Conservation (phyloP, 1,140 invertebrate species). For the Littorina saxatilis region DNA sequence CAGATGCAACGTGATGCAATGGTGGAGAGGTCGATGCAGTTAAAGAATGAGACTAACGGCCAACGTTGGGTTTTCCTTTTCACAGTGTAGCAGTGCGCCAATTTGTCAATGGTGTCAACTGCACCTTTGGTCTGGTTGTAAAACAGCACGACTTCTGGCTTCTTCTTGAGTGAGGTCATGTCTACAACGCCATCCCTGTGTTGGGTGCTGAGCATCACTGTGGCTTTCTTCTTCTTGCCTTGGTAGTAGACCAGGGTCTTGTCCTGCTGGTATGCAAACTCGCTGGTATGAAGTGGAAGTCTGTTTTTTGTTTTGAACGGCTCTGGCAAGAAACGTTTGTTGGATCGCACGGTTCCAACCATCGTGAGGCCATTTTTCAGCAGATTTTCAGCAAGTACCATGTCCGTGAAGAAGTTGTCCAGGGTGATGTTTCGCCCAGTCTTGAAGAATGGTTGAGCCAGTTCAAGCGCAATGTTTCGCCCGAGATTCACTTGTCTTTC, state of each 20-base stretch:
- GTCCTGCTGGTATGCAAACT: slow-evolving; percentile 49
- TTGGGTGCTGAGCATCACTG: slow-evolving; percentile 70
- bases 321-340: slow-evolving; percentile 35
- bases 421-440: slow-evolving; percentile 41
- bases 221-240: slow-evolving; percentile 66
- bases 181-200: slow-evolving; percentile 51
- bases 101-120: slow-evolving; percentile 72
- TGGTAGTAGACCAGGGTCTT: slow-evolving; percentile 64
- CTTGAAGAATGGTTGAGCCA: slow-evolving; percentile 27
- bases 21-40: slow-evolving; percentile 49
- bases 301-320: slow-evolving; percentile 12
- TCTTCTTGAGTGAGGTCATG: slow-evolving; percentile 42
- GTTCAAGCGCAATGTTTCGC: slow-evolving; percentile 24
- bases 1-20: slow-evolving; percentile 34
- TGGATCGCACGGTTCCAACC: slow-evolving; percentile 22
- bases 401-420: slow-evolving; percentile 46
- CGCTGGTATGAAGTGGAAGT: not conserved
- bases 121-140: slow-evolving; percentile 76
- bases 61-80: slow-evolving; percentile 47
- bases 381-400: slow-evolving; percentile 7
- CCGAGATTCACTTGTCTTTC: slow-evolving; percentile 25
- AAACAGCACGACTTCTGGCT: slow-evolving; percentile 73
- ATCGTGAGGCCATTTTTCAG: slow-evolving; percentile 24
- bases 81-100: slow-evolving; percentile 36
- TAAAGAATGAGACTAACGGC: slow-evolving; percentile 53